Percentiles rank a stretch among this genome's conserved stretches.
phyloP scores from a whole-genome alignment of 2,888 invertebrate genomes.

The Cetonia aurata region DNA sequence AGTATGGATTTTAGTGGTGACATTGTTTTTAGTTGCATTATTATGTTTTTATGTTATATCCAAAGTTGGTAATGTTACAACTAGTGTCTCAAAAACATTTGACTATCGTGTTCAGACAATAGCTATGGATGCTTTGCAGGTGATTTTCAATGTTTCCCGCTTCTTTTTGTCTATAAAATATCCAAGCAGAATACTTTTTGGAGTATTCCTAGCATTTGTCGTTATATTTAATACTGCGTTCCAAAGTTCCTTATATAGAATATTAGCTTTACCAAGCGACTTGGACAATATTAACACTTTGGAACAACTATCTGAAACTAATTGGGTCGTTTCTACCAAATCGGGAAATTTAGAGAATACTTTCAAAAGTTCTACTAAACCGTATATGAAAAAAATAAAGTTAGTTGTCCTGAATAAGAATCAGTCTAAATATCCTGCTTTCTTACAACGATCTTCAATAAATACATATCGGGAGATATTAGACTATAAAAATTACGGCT shows the following conservation, averaged over 20 bases:
- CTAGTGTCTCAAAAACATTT: slow-evolving; percentile 22
- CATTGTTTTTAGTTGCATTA: slow-evolving; percentile 50
- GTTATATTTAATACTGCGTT: slow-evolving; percentile 65
- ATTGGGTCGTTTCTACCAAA: slow-evolving; percentile 62
- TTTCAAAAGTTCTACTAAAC: slow-evolving; percentile 58
- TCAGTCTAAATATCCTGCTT: slow-evolving; percentile 53
- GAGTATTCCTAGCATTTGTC: slow-evolving; percentile 55
- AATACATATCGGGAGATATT: slow-evolving; percentile 33
- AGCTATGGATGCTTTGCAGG: slow-evolving; percentile 59
- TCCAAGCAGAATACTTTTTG: slow-evolving; percentile 63
- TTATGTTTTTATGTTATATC: slow-evolving; percentile 45
- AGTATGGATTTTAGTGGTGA: slow-evolving; percentile 62
- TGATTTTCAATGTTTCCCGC: slow-evolving; percentile 61
- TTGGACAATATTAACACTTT: slow-evolving; percentile 64
- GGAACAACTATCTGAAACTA: slow-evolving; percentile 60
- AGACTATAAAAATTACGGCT: slow-evolving; percentile 57
- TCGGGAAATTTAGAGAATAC: slow-evolving; percentile 65
- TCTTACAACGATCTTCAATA: slow-evolving; percentile 41
- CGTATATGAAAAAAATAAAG: slow-evolving; percentile 60
- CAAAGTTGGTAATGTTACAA: slow-evolving; percentile 20
- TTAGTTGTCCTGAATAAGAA: slow-evolving; percentile 58
- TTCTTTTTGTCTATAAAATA: slow-evolving; percentile 60
- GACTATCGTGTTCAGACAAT: slow-evolving; percentile 53
- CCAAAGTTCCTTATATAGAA: slow-evolving; percentile 66
- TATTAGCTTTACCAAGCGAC: slow-evolving; percentile 63